A percentile compares a stretch with the other conserved stretches of the same genome.
phyloP scores from a whole-genome alignment of 2,113 vertebrate species.

The Ptychochromis oligacanthus region DNA sequence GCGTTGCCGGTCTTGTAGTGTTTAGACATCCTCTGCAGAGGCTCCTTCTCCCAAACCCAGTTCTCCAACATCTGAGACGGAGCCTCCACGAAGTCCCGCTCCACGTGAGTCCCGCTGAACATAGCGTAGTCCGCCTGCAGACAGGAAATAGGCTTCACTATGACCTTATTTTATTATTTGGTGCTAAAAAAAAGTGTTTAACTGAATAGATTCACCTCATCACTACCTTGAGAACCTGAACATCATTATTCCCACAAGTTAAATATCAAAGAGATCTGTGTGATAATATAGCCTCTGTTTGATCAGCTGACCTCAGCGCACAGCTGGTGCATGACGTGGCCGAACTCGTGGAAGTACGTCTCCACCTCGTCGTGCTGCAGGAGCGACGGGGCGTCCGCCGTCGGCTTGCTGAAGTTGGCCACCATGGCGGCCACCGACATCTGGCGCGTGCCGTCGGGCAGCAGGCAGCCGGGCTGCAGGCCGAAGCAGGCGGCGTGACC shows the following conservation, averaged over 20 bases:
- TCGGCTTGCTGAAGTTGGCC: conserved; percentile 97
- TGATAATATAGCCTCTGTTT: no score
- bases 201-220: not conserved
- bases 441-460: conserved; percentile 84
- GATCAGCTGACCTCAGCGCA: conserved; percentile 85
- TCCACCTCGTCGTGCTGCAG: conserved; percentile 98
- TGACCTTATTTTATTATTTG: not conserved
- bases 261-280: not conserved
- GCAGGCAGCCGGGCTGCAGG: conserved; percentile 92
- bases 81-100: conserved; percentile 96
- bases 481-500: conserved; percentile 97
- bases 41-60: conserved; percentile 98
- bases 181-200: not conserved
- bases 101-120: conserved; percentile 97
- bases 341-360: conserved; percentile 98
- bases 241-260: not conserved
- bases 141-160: not conserved
- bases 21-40: conserved; percentile 90
- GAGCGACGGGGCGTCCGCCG: conserved; percentile 84
- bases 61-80: conserved; percentile 99
- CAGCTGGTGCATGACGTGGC: conserved; percentile 98
- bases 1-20: conserved; percentile 86
- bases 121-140: conserved; percentile 92
- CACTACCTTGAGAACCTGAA: not conserved
- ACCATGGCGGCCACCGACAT: conserved; percentile 95